Evolutionary conservation across 2,888 invertebrate genomes (phyloP).

Genomic region (Tryphoninae sp.): DNA sequence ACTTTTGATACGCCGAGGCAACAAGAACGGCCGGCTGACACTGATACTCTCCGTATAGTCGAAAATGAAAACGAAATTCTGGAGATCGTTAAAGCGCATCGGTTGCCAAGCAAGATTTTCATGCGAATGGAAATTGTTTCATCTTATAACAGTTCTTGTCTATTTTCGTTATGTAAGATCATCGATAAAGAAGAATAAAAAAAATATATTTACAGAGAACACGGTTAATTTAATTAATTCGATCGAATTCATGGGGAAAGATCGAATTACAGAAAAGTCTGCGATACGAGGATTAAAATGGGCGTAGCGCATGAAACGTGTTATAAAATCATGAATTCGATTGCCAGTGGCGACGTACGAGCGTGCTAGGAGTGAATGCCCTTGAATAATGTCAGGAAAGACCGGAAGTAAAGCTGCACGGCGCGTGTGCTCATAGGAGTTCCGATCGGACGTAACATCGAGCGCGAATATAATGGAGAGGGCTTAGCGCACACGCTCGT

Average conservation of each 20-base stretch:
- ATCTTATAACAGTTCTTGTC: background rate
- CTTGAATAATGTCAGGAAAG: conserved; percentile 50
- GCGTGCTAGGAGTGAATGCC: conserved; percentile 45
- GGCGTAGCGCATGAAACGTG: background rate
- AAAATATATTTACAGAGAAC: too few relatives aligned
- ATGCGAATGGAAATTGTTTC: conserved; percentile 12
- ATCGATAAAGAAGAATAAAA: background rate
- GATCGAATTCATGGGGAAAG: too few relatives aligned
- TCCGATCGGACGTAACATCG: conserved; percentile 61
- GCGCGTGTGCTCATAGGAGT: conserved; percentile 48
- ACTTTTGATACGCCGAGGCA: conserved; percentile 14
- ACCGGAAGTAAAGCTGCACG: conserved; percentile 57
- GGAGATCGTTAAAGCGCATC: conserved; percentile 45
- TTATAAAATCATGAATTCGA: background rate
- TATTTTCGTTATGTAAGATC: background rate
- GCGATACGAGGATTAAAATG: too few relatives aligned
- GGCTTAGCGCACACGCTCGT: conserved; percentile 25
- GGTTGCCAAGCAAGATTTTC: conserved; percentile 30
- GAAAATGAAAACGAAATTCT: conserved; percentile 61
- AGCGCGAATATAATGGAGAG: conserved; percentile 53
- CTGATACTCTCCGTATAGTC: conserved; percentile 1
- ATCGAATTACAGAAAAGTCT: too few relatives aligned
- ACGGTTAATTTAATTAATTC: too few relatives aligned
- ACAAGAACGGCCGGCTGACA: background rate
- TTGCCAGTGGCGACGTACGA: background rate